These are phyloP conservation scores for Stercorarius parasiticus DNA, from an alignment of 2,113 vertebrate genomes.

Conservation along the genomic window DNA sequence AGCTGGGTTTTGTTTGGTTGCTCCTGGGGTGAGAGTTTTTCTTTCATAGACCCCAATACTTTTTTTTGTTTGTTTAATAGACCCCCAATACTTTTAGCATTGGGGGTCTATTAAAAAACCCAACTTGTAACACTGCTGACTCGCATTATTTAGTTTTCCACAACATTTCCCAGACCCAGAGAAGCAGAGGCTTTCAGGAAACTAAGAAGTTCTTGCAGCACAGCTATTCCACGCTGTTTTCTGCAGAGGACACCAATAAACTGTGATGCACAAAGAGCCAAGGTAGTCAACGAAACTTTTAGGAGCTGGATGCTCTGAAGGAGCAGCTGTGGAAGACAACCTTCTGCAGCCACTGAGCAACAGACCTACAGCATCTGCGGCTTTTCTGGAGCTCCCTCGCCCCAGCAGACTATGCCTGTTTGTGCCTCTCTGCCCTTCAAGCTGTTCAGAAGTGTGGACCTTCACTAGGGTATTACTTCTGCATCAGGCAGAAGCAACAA, in stretches of 20 bases:
- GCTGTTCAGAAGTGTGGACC: neutral
- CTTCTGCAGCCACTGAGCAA: neutral
- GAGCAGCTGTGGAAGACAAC: neutral
- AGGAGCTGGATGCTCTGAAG: neutral
- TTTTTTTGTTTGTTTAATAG: neutral
- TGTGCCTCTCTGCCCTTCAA: neutral
- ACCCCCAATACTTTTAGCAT: neutral
- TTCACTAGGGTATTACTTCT: neutral
- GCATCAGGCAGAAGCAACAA: neutral
- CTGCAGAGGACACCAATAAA: neutral
- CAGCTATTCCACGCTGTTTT: neutral
- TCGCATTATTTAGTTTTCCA: neutral
- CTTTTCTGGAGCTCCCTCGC: neutral
- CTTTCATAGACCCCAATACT: too few species aligned
- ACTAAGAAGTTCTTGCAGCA: neutral
- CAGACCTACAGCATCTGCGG: accelerated
- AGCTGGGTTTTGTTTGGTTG: neutral
- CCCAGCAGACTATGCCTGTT: neutral
- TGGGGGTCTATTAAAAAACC: neutral
- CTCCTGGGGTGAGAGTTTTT: neutral
- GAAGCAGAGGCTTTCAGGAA: neutral
- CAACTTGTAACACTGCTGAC: neutral
- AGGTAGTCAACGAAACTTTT: neutral
- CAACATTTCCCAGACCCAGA: neutral
- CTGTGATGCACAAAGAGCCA: neutral